Base-by-base conservation (phyloP, 2,113 vertebrate genomes). In the Phyllostomus discolor region DNA sequence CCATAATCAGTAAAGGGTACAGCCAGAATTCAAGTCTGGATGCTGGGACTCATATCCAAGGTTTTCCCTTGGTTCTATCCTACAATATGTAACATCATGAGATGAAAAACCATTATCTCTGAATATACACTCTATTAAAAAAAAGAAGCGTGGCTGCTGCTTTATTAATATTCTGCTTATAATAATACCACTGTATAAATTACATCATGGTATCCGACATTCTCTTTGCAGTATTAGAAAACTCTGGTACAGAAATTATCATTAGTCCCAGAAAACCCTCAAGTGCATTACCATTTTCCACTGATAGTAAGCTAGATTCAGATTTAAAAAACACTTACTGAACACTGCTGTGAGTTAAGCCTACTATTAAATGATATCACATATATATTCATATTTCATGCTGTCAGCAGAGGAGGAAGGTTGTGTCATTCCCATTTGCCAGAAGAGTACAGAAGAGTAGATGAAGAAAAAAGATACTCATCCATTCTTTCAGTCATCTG, bases 141-240 rank as follows among this genome's bases (percentile, higher is more conserved):
- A 28, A 78, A 86, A 38, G 28, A 50, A 75, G 14, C 67, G 11
- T 35, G 17, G 70, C 22, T 80, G 10, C 26, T 85, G 38, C 24
- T 88, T 86, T 54, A 66, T 93, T 90, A 59, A 75, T 52, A 93
- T 67, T 91, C 67, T 81, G 46, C 41, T 88, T 91, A 57, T 89
- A 91, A 91, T 93, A 87, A 82, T 57, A 59, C 19, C n/a, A 88
- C 52, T 95, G 48, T 79, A 11, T 73, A 73, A 78, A 87, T 17
- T 33, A 79, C 33, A 91, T 46, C 38, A 85, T 66, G 35, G 12
- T 57, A 33, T 69, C 38, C 41, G 86, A 33, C 28, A 80, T 94
- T 80, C 57, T 83, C 50, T 81, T 82, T 38, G 15, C 9, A 2
- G 38, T 35, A 33, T 84, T 57, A 79, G 69, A 91, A 95, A 91